Evolutionary conservation across 2,113 vertebrate species (phyloP).

Genomic region (Abramis brama): DNA sequence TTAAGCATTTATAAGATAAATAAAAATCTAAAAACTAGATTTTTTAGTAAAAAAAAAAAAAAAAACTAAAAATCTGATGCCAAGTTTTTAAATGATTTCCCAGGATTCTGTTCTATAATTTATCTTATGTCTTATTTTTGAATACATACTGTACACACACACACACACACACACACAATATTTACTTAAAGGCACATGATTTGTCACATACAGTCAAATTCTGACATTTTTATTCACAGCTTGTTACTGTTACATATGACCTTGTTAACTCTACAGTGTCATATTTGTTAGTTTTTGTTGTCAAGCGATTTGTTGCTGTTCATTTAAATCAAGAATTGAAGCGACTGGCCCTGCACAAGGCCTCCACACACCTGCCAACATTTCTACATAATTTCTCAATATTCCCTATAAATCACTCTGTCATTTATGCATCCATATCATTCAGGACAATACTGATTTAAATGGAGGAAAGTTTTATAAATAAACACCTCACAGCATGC

Average conservation of each 20-base stretch:
- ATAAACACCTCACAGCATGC: slow-evolving; percentile 66
- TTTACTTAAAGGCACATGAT: not conserved
- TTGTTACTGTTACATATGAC: slow-evolving; percentile 4
- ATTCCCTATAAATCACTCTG: slow-evolving; percentile 82
- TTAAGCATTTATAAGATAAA: no score
- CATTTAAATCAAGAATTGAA: slow-evolving; percentile 5
- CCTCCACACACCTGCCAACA: slow-evolving; percentile 32
- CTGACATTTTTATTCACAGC: not conserved
- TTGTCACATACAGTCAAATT: not conserved
- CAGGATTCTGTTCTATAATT: not conserved
- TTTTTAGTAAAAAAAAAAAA: no score
- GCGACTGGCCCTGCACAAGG: slow-evolving; percentile 28
- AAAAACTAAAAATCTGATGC: not conserved
- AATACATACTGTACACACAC: no score
- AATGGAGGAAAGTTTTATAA: slow-evolving; percentile 74
- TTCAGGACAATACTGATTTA: slow-evolving; percentile 75
- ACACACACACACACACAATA: no score
- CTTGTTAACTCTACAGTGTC: slow-evolving; percentile 20
- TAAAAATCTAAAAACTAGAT: no score
- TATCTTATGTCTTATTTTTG: not conserved
- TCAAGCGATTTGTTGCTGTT: slow-evolving; percentile 14
- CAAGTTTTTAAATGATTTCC: not conserved
- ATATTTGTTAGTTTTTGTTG: not conserved
- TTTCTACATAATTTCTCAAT: slow-evolving; percentile 72
- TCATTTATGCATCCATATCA: slow-evolving; percentile 75